phyloP scores from a whole-genome alignment of 2,888 invertebrate species.

The Halictus quadricinctus region DNA sequence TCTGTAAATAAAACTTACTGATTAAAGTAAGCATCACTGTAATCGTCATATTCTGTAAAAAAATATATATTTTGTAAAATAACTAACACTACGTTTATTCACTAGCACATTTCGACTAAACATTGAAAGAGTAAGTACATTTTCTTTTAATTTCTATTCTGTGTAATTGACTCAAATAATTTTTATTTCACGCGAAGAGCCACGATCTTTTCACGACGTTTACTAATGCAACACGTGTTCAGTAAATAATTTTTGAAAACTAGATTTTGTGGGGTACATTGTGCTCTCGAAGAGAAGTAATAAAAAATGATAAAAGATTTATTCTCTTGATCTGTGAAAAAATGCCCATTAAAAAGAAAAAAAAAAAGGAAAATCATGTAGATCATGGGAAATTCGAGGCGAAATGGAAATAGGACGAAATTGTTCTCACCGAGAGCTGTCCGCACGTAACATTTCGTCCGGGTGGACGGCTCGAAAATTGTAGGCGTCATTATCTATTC shows the following conservation, averaged over 20 bases:
- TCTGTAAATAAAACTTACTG: not conserved
- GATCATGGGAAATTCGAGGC: slow-evolving; percentile 11
- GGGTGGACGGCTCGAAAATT: slow-evolving; percentile 61
- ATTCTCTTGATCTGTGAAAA: not conserved
- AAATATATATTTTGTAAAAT: no score
- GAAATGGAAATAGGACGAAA: slow-evolving; percentile 43
- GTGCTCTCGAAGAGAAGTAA: not conserved
- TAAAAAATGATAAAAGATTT: not conserved
- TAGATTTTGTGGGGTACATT: not conserved
- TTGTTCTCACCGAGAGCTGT: slow-evolving; percentile 35
- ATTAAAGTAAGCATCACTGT: no score
- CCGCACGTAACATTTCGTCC: slow-evolving; percentile 50
- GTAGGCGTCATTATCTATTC: slow-evolving; percentile 66
- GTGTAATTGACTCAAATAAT: not conserved
- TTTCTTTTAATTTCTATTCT: no score
- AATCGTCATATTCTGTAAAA: no score
- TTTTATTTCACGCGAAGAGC: not conserved
- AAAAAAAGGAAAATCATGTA: not conserved
- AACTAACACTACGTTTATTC: no score
- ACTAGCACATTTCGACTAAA: no score
- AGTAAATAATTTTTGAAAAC: not conserved
- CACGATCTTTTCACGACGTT: not conserved
- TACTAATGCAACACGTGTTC: not conserved
- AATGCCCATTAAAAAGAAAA: not conserved
- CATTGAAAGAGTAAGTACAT: no score